These are phyloP conservation scores for Gadopsis bispinosus DNA, from an alignment of 2,797 vertebrate species.

Conservation along the genomic window DNA sequence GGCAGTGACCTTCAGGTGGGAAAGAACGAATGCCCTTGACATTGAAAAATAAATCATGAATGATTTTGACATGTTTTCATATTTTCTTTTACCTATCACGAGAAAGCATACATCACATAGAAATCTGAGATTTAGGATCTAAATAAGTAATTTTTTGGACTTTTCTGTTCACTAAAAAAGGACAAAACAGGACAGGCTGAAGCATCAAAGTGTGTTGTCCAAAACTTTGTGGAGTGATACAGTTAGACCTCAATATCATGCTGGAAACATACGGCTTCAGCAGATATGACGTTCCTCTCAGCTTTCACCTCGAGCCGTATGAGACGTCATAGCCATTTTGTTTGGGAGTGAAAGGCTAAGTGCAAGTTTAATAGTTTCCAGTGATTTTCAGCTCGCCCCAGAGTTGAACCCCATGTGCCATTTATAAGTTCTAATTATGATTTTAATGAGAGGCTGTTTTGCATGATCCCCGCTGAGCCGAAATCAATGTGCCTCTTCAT, in stretches of 20 bases:
- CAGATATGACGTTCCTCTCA: background rate
- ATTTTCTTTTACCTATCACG: background rate
- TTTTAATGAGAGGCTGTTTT: conserved; percentile 66
- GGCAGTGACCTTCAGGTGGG: conserved; percentile 66
- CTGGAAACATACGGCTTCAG: background rate
- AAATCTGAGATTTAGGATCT: background rate
- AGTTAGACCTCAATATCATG: background rate
- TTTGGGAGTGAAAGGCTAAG: conserved; percentile 35
- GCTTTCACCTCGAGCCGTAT: background rate
- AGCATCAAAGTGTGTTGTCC: background rate
- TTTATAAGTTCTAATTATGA: conserved; percentile 61
- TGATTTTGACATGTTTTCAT: background rate
- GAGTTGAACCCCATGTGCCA: conserved; percentile 51
- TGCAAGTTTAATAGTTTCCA: conserved; percentile 47
- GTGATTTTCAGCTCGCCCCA: conserved; percentile 45
- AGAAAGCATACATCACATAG: background rate
- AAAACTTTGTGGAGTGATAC: background rate
- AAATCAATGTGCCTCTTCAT: conserved; percentile 60
- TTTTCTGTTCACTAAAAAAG: background rate
- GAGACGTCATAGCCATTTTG: conserved; percentile 3
- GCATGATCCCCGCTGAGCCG: conserved; percentile 52
- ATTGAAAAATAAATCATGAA: conserved; percentile 35
- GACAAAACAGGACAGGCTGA: background rate
- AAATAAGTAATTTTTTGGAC: background rate
- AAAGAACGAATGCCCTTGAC: conserved; percentile 47